Evolutionary conservation across 2,888 invertebrate species (phyloP).

Genomic region (Caenorhabditis sp.): DNA sequence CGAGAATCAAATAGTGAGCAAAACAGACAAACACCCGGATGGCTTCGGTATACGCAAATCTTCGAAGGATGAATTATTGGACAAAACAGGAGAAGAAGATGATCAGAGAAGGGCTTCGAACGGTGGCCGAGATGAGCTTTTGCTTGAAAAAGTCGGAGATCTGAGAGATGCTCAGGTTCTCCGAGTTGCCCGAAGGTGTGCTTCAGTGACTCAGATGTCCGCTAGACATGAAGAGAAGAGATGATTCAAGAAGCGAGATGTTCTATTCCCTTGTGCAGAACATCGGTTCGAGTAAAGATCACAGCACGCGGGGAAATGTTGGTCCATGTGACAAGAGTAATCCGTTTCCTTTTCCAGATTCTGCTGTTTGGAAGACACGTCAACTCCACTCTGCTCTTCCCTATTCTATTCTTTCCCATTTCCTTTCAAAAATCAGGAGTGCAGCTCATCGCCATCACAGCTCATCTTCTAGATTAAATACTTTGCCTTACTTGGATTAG

Average conservation of each 20-base stretch:
- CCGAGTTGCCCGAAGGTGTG: too few species aligned
- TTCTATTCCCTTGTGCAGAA: too few species aligned
- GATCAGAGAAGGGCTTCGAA: neutral
- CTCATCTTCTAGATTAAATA: conserved; percentile 3
- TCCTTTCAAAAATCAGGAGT: conserved; percentile 6
- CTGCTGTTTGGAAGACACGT: neutral
- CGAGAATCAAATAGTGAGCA: conserved; percentile 1
- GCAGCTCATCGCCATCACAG: neutral
- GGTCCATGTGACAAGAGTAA: conserved; percentile 2
- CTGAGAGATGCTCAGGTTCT: too few species aligned
- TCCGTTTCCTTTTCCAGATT: neutral
- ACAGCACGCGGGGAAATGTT: neutral
- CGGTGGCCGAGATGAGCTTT: neutral
- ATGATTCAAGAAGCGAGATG: too few species aligned
- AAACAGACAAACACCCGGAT: too few species aligned
- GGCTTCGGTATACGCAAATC: too few species aligned
- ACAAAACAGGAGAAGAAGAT: neutral
- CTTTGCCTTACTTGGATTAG: neutral
- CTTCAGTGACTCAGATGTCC: too few species aligned
- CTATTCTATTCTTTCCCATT: neutral
- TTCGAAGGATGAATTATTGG: too few species aligned
- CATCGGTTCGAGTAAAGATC: neutral
- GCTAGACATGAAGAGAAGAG: too few species aligned
- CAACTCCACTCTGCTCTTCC: conserved; percentile 9
- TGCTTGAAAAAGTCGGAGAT: too few species aligned